Evolutionary conservation across 2,797 vertebrate genomes (phyloP).

Genomic region (Poeciliopsis presidionis): DNA sequence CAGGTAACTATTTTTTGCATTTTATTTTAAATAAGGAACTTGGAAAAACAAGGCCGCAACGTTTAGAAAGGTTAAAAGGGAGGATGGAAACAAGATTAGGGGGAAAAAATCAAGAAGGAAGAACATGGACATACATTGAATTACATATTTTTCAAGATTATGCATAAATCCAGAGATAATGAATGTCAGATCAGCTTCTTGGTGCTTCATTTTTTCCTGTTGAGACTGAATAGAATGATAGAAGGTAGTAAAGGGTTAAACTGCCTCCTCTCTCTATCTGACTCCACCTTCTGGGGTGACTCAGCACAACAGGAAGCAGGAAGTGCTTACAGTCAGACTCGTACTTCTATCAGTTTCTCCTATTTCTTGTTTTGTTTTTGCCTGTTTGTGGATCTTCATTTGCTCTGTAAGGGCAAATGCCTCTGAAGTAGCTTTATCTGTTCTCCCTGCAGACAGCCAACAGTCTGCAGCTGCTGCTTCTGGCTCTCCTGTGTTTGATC

Average conservation of each 20-base stretch:
- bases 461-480: not conserved
- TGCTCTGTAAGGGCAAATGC: not conserved
- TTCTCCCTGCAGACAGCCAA: not conserved
- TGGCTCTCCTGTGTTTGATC: conserved; percentile 8
- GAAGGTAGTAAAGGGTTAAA: conserved; percentile 56
- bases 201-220: not conserved
- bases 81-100: not conserved
- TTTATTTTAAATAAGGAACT: not conserved
- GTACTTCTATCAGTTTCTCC: conserved; percentile 2
- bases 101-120: not conserved
- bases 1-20: not conserved
- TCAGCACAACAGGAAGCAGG: conserved; percentile 65
- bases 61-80: not conserved
- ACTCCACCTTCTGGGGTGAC: conserved; percentile 59
- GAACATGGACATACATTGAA: not conserved
- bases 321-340: conserved; percentile 35
- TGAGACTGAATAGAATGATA: not conserved
- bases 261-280: conserved; percentile 5
- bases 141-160: not conserved
- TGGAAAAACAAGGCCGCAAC: not conserved
- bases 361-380: not conserved
- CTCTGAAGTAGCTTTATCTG: not conserved
- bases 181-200: not conserved
- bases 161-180: not conserved
- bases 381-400: not conserved